Evolutionary conservation across 2,113 vertebrate genomes (phyloP).

Genomic region (Diadophis punctatus): DNA sequence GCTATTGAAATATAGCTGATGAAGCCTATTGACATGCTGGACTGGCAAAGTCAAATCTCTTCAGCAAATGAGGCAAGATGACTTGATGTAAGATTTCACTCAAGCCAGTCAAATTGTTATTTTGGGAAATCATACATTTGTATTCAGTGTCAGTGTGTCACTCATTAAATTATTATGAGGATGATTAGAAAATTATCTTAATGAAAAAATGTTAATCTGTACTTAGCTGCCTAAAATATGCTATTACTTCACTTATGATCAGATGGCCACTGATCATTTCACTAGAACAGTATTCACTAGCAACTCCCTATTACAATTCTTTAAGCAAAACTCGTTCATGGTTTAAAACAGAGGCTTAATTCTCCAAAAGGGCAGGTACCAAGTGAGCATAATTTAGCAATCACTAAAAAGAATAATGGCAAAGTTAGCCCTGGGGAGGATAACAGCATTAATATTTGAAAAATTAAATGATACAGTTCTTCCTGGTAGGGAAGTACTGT

Average conservation of each 20-base stretch:
- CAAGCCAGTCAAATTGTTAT: slow-evolving; percentile 84
- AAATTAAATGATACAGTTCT: neutral
- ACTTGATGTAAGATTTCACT: slow-evolving; percentile 80
- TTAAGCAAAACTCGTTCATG: neutral
- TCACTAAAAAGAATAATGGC: neutral
- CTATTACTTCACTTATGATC: slow-evolving; percentile 64
- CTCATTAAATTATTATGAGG: slow-evolving; percentile 79
- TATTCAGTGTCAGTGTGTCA: slow-evolving; percentile 80
- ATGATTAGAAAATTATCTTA: slow-evolving; percentile 80
- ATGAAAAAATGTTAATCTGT: slow-evolving; percentile 74
- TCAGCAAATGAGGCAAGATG: slow-evolving; percentile 74
- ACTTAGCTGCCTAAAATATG: slow-evolving; percentile 70
- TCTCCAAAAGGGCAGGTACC: neutral
- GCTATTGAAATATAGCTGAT: slow-evolving; percentile 57
- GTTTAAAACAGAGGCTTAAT: neutral
- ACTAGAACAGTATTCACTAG: slow-evolving; percentile 15
- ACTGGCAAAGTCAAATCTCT: slow-evolving; percentile 73
- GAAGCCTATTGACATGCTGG: slow-evolving; percentile 57
- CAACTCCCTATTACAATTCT: slow-evolving; percentile 33
- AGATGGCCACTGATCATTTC: slow-evolving; percentile 57
- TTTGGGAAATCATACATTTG: slow-evolving; percentile 82
- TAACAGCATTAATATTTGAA: neutral
- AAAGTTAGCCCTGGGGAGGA: neutral
- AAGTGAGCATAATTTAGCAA: neutral
- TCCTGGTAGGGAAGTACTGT: neutral